phyloP scores from a whole-genome alignment of 2,888 invertebrate genomes.

The Netelia virgata region DNA sequence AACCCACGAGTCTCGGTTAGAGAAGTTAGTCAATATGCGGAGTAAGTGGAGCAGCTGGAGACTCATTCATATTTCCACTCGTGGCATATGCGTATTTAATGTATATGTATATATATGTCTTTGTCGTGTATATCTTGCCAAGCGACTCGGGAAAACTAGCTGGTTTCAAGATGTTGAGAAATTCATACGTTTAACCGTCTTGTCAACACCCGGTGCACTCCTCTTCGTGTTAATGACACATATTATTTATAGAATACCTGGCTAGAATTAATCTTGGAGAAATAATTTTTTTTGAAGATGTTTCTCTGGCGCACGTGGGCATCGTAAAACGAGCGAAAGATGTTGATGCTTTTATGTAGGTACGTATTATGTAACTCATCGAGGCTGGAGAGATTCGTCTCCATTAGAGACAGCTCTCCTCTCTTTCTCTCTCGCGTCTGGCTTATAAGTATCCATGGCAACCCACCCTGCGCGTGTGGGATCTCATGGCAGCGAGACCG shows the following conservation, averaged over 20 bases:
- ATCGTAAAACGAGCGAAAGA: slow-evolving; percentile 23
- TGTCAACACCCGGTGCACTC: slow-evolving; percentile 20
- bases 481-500: slow-evolving; percentile 41
- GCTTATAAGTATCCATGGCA: slow-evolving; percentile 80
- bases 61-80: slow-evolving; percentile 35
- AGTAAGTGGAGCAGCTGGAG: slow-evolving; percentile 60
- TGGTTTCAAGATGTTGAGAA: slow-evolving; percentile 28
- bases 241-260: slow-evolving; percentile 51
- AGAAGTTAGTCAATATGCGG: slow-evolving; percentile 54
- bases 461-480: slow-evolving; percentile 69
- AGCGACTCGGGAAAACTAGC: slow-evolving; percentile 20
- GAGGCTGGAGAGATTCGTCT: slow-evolving; percentile 74
- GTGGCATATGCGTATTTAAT: slow-evolving; percentile 13
- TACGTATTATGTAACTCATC: slow-evolving; percentile 52
- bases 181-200: slow-evolving; percentile 36
- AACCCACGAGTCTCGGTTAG: slow-evolving; percentile 10
- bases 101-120: not conserved
- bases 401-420: slow-evolving; percentile 75
- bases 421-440: slow-evolving; percentile 53
- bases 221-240: slow-evolving; percentile 1
- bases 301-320: slow-evolving; percentile 39
- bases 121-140: slow-evolving; percentile 13
- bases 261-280: slow-evolving; percentile 15
- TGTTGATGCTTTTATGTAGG: slow-evolving; percentile 44
- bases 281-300: slow-evolving; percentile 20